Percentiles rank a stretch among this genome's conserved stretches.
These are phyloP conservation scores for Mirounga angustirostris DNA, from an alignment of 2,113 vertebrate genomes.

Conservation along the genomic window DNA sequence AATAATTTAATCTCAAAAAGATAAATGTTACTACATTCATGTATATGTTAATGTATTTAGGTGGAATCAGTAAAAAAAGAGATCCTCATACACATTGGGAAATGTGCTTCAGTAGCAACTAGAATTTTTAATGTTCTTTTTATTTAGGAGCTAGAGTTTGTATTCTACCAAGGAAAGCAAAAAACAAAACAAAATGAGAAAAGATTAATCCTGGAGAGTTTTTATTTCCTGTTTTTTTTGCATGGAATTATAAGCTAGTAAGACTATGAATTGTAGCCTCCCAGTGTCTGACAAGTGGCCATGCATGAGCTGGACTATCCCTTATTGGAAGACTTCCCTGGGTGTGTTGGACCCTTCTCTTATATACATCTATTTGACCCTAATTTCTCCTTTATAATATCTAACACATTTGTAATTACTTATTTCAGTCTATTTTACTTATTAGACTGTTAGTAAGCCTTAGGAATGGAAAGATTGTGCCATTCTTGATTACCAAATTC, in stretches of 20 bases:
- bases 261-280: neutral
- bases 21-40: neutral
- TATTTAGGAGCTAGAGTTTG: neutral
- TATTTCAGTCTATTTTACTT: neutral
- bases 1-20: neutral
- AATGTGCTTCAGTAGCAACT: neutral
- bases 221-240: neutral
- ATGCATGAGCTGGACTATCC: neutral
- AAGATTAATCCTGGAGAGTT: neutral
- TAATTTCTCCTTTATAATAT: neutral
- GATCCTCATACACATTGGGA: neutral
- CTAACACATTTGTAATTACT: neutral
- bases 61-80: neutral
- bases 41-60: neutral
- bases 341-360: neutral
- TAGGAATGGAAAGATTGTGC: neutral
- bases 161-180: neutral
- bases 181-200: neutral
- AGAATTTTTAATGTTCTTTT: neutral
- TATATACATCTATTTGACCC: neutral
- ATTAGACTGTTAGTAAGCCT: neutral
- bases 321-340: neutral
- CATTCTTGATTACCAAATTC: neutral
- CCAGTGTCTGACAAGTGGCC: too few species aligned
- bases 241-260: neutral